Percentiles rank a stretch among this genome's conserved stretches.
Evolutionary conservation across 1,140 invertebrate genomes (phyloP).

Genomic region (Cyclargus thomasi): DNA sequence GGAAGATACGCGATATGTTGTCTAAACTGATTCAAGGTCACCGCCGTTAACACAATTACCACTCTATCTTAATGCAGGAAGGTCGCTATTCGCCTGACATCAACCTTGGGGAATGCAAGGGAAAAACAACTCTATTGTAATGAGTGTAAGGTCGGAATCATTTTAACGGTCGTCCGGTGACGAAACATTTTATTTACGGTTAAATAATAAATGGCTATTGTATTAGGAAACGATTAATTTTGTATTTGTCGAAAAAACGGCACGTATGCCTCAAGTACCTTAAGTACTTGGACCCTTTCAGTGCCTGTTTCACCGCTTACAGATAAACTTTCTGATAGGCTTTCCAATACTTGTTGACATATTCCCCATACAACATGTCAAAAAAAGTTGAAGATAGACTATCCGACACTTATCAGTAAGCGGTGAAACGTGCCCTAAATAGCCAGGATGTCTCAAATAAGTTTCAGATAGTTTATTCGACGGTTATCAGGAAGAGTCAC

Average conservation of each 20-base stretch:
- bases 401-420: no score
- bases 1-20: neutral
- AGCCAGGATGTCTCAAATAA: no score
- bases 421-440: no score
- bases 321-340: neutral
- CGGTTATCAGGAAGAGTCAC: no score
- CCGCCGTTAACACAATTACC: no score
- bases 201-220: neutral
- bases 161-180: no score
- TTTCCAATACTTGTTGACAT: neutral
- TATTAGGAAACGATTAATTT: constrained; percentile 6
- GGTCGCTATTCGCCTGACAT: neutral
- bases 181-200: no score
- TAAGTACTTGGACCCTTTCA: neutral
- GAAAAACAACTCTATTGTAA: neutral
- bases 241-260: neutral
- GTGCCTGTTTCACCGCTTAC: no score
- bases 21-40: no score
- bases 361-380: no score
- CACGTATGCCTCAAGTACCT: neutral
- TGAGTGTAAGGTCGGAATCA: neutral
- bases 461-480: no score
- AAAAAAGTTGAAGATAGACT: no score
- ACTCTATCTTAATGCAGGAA: neutral
- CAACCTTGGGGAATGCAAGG: neutral